Base-by-base conservation (phyloP, 2,888 invertebrate genomes). In the Archaeoteleia sp. region DNA sequence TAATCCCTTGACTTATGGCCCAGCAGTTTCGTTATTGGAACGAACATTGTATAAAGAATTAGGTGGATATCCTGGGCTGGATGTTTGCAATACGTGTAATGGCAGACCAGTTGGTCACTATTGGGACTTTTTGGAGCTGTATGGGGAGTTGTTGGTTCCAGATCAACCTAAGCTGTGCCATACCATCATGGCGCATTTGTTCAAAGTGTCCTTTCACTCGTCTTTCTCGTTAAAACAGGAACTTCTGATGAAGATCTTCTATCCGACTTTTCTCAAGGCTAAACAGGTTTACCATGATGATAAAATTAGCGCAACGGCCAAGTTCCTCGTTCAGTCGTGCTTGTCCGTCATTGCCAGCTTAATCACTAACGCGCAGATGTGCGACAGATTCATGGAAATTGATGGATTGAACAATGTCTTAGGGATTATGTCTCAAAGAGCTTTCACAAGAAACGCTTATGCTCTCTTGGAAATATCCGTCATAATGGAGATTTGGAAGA, bases 391-490 rank as follows among this genome's bases (percentile, higher is more conserved):
- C 66, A 87, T 88, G 4, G 87, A 88, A 62, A 86, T 88, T 34
- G 87, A 88, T 0, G 90, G 90, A 0, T 80, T 90, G 25, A 86
- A 87, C 29, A 88, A 89, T 68, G 88, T 89, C 0, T 74, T 90
- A 1, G 87, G 88, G 62, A 72, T 91, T 49, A 86, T 90, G 0
- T 83, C 87, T 0, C 79, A 89, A 39, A 82, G 87, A 0, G 86
- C 87, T 42, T 90, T 91, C 68, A 88, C 89, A 0, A 88, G 88
- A 65, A 87, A 87, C 58, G 89, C 90, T 74, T 91, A 90, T 73
- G 86, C 88, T 1, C 87, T 91, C 32, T 81, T 91, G 10, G 90
- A 91, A 78, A 88, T 90, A 51, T 87, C 88, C 0, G 88, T 90
- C 1, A 86, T 88, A 1, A 88, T 90, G 46, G 90, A 90, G 73